A percentile compares a stretch with the other conserved stretches of the same genome.
phyloP scores from a whole-genome alignment of 2,113 vertebrate species.

The Sylvietta virens region DNA sequence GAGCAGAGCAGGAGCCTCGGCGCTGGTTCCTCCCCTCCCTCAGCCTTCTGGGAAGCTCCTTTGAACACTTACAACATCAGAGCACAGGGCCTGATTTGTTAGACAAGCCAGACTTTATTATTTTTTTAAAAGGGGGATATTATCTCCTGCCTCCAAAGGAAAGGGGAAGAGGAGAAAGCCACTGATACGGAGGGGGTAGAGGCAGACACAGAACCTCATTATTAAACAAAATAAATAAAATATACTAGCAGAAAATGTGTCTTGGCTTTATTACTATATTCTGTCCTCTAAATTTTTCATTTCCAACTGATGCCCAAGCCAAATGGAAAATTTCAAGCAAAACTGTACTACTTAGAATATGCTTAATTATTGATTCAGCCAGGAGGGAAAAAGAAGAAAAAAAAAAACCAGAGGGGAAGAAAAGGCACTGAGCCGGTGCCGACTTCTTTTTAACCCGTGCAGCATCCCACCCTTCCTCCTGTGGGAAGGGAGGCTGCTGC shows the following conservation, averaged over 20 bases:
- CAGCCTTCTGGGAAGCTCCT: slow-evolving; percentile 49
- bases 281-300: slow-evolving; percentile 83
- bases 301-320: slow-evolving; percentile 74
- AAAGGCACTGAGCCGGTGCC: background rate
- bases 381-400: slow-evolving; percentile 36
- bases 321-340: slow-evolving; percentile 78
- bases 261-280: slow-evolving; percentile 75
- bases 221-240: slow-evolving; percentile 78
- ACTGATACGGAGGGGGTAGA: slow-evolving; percentile 17
- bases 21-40: background rate
- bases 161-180: slow-evolving; percentile 52
- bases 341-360: slow-evolving; percentile 76
- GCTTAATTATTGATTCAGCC: slow-evolving; percentile 79
- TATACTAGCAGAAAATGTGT: slow-evolving; percentile 71
- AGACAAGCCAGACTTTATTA: slow-evolving; percentile 56
- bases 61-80: slow-evolving; percentile 51
- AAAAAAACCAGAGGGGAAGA: background rate
- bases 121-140: slow-evolving; percentile 65
- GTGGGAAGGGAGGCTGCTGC: background rate
- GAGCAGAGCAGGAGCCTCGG: background rate
- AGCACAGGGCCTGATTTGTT: slow-evolving; percentile 51
- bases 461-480: background rate
- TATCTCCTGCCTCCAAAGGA: slow-evolving; percentile 57
- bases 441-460: background rate
- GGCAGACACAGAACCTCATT: slow-evolving; percentile 71